Evolutionary conservation across 1,140 invertebrate genomes (phyloP), one percentile per base, ranked within the genome.

Genomic region (Drosophila paulistorum): DNA sequence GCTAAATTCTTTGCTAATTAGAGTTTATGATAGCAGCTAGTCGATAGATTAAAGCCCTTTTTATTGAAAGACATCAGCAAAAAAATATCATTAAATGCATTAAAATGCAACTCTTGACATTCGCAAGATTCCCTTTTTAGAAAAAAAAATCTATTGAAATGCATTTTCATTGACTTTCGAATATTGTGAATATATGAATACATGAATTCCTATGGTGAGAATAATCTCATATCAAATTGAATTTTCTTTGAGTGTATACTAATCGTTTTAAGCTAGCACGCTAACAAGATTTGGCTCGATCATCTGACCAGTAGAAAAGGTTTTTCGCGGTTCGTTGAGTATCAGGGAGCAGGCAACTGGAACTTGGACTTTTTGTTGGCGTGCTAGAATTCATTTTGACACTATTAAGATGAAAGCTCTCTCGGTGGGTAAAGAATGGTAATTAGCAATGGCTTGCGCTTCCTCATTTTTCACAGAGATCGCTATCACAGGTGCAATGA

Each of bases 311-410:
- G 42, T 20, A 65, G 17, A 33, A n/a, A 61, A 41, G 14, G 64
- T 70, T 74, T 64, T 6, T 30, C 6, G 60, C 63, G 72, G 65
- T 64, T 69, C 51, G 73, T 23, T 68, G 59, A 10, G 6, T 64
- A 51, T 10, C 66, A 58, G 35, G 35, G 7, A 68, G 57, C 13
- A 26, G 20, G 20, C 58, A 60, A 63, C 59, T 72, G 39, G 39
- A 39, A 60, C 41, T 60, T 14, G 42, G 61, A 35, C n/a, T 41
- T 42, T 17, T 20, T 39, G 60, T 61, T 73, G 69, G 79, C 83
- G 83, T 89, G 84, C 66, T 79, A 74, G 72, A 89, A 85, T 90
- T 77, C 85, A 89, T 81, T 89, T 90, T 85, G 86, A 77, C 85
- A 90, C 80, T 89, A 81, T 84, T 83, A 70, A 87, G 72, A 66